Conservation (phyloP, 2,888 invertebrate genomes). For the Cremastobaeus sp. region DNA sequence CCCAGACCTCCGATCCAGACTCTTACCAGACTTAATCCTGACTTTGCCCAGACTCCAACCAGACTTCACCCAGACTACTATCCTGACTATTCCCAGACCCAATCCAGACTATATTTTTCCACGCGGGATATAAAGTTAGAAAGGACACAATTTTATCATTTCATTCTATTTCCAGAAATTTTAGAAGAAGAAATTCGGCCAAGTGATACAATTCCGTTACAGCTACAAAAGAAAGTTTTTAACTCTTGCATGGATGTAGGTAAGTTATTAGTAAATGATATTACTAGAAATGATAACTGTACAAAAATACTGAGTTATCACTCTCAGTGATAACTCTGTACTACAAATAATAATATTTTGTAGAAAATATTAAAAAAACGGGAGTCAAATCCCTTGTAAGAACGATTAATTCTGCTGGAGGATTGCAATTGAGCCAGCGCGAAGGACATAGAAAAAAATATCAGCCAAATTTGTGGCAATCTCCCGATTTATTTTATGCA, state of each 20-base stretch:
- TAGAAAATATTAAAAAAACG: conserved; percentile 29
- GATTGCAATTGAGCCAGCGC: conserved; percentile 31
- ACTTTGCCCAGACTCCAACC: no score
- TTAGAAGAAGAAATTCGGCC: conserved; percentile 35
- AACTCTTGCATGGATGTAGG: conserved; percentile 43
- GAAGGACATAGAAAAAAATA: conserved; percentile 20
- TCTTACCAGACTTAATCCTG: no score
- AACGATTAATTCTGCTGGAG: conserved; percentile 31
- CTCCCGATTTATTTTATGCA: conserved; percentile 23
- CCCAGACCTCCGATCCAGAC: no score
- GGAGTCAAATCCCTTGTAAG: conserved; percentile 29
- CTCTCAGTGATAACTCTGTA: no score
- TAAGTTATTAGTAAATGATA: neutral
- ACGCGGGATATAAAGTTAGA: no score
- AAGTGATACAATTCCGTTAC: conserved; percentile 21
- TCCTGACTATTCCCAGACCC: no score
- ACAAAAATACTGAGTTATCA: no score
- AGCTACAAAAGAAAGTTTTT: conserved; percentile 34
- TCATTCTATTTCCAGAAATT: conserved; percentile 12
- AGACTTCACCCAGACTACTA: no score
- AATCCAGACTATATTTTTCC: no score
- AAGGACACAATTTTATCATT: neutral
- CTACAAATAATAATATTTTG: neutral
- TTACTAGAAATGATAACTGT: no score
- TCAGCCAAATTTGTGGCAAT: conserved; percentile 51